Conservation (phyloP, 2,797 vertebrate species). For the Melopsittacus undulatus region DNA sequence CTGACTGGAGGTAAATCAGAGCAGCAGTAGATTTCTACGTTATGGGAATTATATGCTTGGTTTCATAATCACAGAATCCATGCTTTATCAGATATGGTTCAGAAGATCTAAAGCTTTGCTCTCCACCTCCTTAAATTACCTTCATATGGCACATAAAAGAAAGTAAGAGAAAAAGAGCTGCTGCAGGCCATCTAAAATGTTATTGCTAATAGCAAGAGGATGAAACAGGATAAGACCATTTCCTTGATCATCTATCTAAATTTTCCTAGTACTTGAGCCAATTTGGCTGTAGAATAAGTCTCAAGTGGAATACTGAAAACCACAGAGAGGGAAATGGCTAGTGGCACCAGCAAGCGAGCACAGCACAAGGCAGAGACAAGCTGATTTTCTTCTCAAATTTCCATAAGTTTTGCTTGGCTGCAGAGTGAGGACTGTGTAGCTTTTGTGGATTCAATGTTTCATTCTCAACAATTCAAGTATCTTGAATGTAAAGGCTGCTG, state of each 20-base stretch:
- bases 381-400: background rate
- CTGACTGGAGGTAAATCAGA: background rate
- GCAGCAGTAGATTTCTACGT: background rate
- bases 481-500: conserved; percentile 1
- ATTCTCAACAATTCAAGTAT: background rate
- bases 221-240: background rate
- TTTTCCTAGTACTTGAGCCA: background rate
- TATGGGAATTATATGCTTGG: background rate
- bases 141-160: background rate
- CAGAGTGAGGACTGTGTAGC: background rate
- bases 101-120: background rate
- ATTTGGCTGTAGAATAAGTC: background rate
- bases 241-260: background rate
- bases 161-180: background rate
- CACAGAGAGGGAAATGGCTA: background rate
- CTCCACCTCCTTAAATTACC: background rate
- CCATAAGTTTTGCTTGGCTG: background rate
- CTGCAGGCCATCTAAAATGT: background rate
- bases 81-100: background rate
- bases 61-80: background rate
- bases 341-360: background rate
- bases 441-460: background rate
- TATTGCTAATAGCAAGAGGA: background rate
- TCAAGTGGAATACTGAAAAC: background rate
- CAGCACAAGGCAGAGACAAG: background rate